phyloP scores from a whole-genome alignment of 2,797 vertebrate species.

The Aselliscus stoliczkanus region DNA sequence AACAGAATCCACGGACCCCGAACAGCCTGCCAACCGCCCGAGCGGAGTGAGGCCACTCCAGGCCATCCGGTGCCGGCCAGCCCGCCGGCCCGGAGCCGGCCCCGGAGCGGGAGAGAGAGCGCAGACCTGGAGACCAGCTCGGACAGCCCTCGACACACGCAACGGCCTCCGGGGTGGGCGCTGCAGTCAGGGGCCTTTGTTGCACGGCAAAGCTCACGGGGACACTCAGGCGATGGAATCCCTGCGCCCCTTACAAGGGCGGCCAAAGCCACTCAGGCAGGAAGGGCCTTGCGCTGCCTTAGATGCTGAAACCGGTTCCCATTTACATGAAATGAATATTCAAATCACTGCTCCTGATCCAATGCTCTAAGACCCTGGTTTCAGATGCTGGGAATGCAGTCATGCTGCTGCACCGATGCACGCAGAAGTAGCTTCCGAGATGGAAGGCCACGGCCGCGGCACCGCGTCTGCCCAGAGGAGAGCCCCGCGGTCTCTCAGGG shows the following conservation, averaged over 20 bases:
- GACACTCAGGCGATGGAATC: not conserved
- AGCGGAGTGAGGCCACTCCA: not conserved
- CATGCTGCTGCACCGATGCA: rapidly evolving
- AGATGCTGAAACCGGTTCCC: too few relatives aligned
- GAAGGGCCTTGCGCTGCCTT: not conserved
- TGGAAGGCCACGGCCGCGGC: not conserved
- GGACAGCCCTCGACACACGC: not conserved
- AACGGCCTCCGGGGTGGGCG: too few relatives aligned
- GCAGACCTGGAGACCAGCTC: not conserved
- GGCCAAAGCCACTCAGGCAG: not conserved
- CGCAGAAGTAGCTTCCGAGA: not conserved
- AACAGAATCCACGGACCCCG: too few relatives aligned
- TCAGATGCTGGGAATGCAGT: too few relatives aligned
- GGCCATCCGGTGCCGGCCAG: not conserved
- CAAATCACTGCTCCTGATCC: not conserved
- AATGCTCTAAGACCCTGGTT: too few relatives aligned
- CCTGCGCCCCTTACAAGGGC: rapidly evolving
- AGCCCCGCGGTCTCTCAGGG: not conserved
- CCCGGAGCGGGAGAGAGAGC: not conserved
- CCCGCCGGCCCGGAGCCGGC: not conserved
- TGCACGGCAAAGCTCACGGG: not conserved
- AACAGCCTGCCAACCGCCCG: not conserved
- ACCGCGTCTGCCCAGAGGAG: not conserved
- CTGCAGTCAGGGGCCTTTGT: not conserved
- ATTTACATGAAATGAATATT: too few relatives aligned